Base-by-base conservation (phyloP, 2,888 invertebrate species). In the Lamellibrachia columna region DNA sequence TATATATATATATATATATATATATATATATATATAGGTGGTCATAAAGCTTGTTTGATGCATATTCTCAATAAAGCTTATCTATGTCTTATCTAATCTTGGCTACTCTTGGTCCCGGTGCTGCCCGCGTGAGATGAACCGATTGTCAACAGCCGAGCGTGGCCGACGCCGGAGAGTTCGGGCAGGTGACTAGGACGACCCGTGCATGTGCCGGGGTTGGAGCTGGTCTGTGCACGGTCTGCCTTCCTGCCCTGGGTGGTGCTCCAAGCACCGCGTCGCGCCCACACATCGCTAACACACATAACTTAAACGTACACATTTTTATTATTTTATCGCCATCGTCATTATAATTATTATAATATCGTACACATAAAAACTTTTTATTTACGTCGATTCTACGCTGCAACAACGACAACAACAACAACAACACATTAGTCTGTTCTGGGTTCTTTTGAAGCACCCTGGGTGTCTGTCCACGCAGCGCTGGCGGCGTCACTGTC, bases 11-110 rank as follows among this genome's bases (percentile, higher is more conserved):
- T 91, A 28, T 91, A 28, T 91, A 53, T 91, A 91, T 52, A 53
- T 53, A 91, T 91, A 53, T 91, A 91, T 91, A 91, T 91, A 52
- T 91, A 91, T 53, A 91, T 8, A 58, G 75, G 75, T 75, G 75
- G 75, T 75, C 75, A 75, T n/a, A 75, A 75, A n/a, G 75, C 75
- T 22, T 75, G 75, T 75, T 75, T 22, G 75, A 22, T 75, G 22
- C 75, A 75, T 22, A 11, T 15, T 75, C 15, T 75, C 75, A 75
- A 75, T 75, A 75, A 75, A 75, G 75, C 75, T 75, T 75, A 75
- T 75, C 75, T 75, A 75, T 75, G 6, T n/a, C 75, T 75, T 75
- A 75, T 75, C 22, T 75, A 75, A 4, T 75, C 75, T 11, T 22
- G 75, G 75, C 75, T 75, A 75, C 75, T 75, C 22, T 75, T 75